phyloP scores from a whole-genome alignment of 2,888 invertebrate species.

The Dryadula phaetusa region DNA sequence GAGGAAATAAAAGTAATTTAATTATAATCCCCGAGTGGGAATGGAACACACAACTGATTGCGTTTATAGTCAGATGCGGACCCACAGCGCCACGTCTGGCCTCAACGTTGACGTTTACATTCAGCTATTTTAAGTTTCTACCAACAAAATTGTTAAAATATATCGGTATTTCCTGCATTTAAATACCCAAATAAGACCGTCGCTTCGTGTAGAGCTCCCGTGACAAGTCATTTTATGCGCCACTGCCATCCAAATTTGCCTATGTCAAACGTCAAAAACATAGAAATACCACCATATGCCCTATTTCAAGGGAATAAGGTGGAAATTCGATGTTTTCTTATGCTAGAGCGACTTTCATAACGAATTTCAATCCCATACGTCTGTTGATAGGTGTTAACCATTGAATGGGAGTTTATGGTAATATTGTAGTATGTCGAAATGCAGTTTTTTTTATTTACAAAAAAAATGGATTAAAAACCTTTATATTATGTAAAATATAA shows the following conservation, averaged over 20 bases:
- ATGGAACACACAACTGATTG: no score
- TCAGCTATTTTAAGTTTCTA: no score
- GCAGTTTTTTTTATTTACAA: constrained; percentile 1
- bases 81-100: no score
- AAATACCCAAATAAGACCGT: constrained; percentile 27
- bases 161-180: constrained; percentile 38
- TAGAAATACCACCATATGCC: neutral
- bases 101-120: no score
- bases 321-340: constrained; percentile 3
- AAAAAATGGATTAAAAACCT: no score
- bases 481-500: no score
- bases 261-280: constrained; percentile 56
- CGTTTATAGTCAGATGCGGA: no score
- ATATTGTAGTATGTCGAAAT: constrained; percentile 1
- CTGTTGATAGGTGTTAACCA: constrained; percentile 31
- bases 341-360: constrained; percentile 19
- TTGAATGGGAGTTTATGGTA: constrained; percentile 13
- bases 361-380: constrained; percentile 26
- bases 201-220: constrained; percentile 42
- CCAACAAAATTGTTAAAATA: neutral
- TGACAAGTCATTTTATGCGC: constrained; percentile 80
- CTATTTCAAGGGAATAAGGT: neutral
- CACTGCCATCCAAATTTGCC: constrained; percentile 66
- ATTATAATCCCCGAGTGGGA: no score
- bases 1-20: no score